phyloP scores from a whole-genome alignment of 1,140 invertebrate genomes.

The Drosophila triauraria region DNA sequence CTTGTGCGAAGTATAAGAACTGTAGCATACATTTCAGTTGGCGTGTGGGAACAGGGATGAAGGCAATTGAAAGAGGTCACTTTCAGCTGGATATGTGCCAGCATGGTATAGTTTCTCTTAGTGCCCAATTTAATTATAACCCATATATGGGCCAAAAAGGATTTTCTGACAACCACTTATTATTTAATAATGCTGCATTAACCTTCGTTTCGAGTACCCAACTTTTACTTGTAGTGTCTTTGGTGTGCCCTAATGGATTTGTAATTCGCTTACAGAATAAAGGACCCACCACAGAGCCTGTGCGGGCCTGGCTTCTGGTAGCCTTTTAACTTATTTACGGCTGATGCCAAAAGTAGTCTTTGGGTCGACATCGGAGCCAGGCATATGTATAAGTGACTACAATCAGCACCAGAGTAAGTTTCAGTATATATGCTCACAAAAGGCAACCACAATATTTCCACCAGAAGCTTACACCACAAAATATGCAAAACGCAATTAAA shows the following conservation, averaged over 20 bases:
- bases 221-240: conserved; percentile 16
- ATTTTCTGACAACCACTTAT: conserved; percentile 56
- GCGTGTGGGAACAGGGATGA: conserved; percentile 3
- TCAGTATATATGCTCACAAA: neutral
- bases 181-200: conserved; percentile 65
- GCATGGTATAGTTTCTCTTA: conserved; percentile 13
- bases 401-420: neutral
- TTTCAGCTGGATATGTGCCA: neutral
- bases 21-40: conserved; percentile 54
- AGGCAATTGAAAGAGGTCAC: conserved; percentile 53
- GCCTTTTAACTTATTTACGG: conserved; percentile 72
- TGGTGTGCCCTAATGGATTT: conserved; percentile 60
- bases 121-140: conserved; percentile 67
- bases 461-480: conserved; percentile 42
- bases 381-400: neutral
- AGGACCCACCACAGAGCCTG: conserved; percentile 14
- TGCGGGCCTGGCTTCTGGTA: conserved; percentile 31
- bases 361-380: conserved; percentile 42
- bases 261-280: conserved; percentile 69
- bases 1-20: conserved; percentile 47
- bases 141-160: conserved; percentile 65
- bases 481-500: conserved; percentile 76
- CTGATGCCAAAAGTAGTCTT: conserved; percentile 54
- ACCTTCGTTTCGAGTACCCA: conserved; percentile 36
- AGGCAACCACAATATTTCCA: neutral